Conservation (phyloP, 2,113 vertebrate genomes). For the Microcebus lehilahytsara region DNA sequence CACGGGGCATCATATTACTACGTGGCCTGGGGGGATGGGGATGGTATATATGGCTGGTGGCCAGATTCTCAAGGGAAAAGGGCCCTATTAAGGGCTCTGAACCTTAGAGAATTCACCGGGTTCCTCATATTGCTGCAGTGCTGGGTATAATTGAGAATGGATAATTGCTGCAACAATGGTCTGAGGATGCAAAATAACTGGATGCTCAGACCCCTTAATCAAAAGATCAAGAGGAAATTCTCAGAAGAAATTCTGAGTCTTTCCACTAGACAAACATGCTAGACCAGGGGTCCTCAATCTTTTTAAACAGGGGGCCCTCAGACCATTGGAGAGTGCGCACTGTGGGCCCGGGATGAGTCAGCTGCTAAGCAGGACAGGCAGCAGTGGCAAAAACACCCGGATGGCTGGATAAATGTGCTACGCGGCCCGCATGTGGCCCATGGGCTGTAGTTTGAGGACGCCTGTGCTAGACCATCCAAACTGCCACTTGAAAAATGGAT, state of each 20-base stretch:
- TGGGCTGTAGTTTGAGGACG: no score
- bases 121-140: neutral
- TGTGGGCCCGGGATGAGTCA: no score
- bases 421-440: no score
- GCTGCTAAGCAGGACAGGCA: no score
- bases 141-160: neutral
- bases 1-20: neutral
- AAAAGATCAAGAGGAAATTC: no score
- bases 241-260: neutral
- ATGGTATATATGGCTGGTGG: neutral
- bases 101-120: neutral
- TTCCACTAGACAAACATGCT: neutral
- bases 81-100: neutral
- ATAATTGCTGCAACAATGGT: neutral
- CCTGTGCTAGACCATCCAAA: neutral
- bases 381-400: no score
- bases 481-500: neutral
- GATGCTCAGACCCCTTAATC: no score
- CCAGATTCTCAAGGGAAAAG: neutral
- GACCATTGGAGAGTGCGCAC: no score
- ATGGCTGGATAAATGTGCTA: no score
- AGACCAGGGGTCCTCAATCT: neutral
- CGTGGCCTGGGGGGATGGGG: no score
- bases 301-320: no score
- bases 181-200: neutral